phyloP scores from a whole-genome alignment of 2,113 vertebrate genomes.

The Rhabdomys dilectus region DNA sequence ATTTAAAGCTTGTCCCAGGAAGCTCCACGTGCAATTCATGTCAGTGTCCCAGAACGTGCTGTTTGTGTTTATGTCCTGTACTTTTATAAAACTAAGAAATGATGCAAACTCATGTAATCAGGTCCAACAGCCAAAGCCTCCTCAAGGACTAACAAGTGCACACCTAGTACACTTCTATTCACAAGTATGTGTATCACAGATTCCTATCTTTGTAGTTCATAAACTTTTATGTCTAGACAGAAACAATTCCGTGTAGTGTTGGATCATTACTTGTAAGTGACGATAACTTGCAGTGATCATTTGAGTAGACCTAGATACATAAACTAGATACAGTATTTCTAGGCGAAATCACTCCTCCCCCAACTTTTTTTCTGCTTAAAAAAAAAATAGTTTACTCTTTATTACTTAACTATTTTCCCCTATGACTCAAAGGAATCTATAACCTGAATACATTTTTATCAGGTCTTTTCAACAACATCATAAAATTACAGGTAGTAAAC shows the following conservation, averaged over 20 bases:
- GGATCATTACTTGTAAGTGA: not conserved
- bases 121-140: not conserved
- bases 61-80: not conserved
- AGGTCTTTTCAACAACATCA: conserved; percentile 57
- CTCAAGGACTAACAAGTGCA: not conserved
- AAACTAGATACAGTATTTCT: conserved; percentile 36
- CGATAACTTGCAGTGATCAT: conserved; percentile 45
- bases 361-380: not conserved
- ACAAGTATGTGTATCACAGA: conserved; percentile 8
- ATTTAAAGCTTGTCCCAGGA: not conserved
- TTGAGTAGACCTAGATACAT: conserved; percentile 44
- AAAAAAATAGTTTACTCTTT: conserved; percentile 35
- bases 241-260: conserved; percentile 19
- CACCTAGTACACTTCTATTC: not conserved
- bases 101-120: conserved; percentile 17
- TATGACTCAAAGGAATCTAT: not conserved
- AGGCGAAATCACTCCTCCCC: not conserved
- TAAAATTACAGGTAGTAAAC: conserved; percentile 24
- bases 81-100: conserved; percentile 55
- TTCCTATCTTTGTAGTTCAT: conserved; percentile 50
- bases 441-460: conserved; percentile 32
- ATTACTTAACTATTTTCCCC: not conserved
- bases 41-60: not conserved
- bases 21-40: not conserved
- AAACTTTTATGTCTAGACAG: conserved; percentile 64